phyloP scores from a whole-genome alignment of 1,140 invertebrate genomes.

The Megalopta genalis region DNA sequence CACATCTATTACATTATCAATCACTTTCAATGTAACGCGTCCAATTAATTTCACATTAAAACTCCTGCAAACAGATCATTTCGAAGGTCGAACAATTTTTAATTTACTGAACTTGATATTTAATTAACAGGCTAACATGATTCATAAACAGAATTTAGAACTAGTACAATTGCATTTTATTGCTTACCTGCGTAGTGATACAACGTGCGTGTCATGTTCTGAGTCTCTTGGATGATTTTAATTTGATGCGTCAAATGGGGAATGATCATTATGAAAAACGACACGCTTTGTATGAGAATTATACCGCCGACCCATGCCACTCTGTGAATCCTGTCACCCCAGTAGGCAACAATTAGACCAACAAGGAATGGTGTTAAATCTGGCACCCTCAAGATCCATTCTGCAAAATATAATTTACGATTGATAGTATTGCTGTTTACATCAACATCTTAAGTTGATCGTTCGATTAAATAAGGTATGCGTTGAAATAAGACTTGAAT shows the following conservation, averaged over 20 bases:
- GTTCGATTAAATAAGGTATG: too few relatives aligned
- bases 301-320: constrained; percentile 82
- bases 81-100: too few relatives aligned
- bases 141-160: background rate
- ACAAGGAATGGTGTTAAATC: constrained; percentile 81
- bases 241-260: constrained; percentile 80
- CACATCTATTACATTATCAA: too few relatives aligned
- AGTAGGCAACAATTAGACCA: constrained; percentile 81
- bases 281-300: constrained; percentile 81
- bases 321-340: constrained; percentile 83
- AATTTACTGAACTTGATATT: too few relatives aligned
- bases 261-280: constrained; percentile 81
- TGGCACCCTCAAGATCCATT: constrained; percentile 81
- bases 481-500: too few relatives aligned
- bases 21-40: too few relatives aligned
- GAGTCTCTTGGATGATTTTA: constrained; percentile 66
- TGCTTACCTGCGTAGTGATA: constrained; percentile 72
- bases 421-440: too few relatives aligned
- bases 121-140: too few relatives aligned
- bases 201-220: constrained; percentile 65
- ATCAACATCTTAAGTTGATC: too few relatives aligned
- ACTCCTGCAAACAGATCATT: too few relatives aligned
- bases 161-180: background rate
- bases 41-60: too few relatives aligned
- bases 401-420: constrained; percentile 68